Percentiles rank a stretch among this genome's conserved stretches.
phyloP scores from a whole-genome alignment of 2,888 invertebrate species.

The Oscheius sp. region DNA sequence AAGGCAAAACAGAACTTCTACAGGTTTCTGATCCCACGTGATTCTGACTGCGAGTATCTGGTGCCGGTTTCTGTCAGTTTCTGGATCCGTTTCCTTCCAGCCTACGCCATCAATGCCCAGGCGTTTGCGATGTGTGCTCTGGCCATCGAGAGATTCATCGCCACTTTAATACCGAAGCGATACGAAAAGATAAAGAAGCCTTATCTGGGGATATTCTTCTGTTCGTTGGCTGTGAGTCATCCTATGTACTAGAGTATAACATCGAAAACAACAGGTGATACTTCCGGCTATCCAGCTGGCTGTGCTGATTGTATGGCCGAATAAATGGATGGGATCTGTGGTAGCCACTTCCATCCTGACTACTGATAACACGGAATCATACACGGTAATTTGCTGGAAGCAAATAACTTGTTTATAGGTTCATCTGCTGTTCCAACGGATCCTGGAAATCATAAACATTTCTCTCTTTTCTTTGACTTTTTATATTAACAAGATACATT shows the following conservation, averaged over 20 bases:
- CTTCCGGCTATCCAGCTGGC: slow-evolving; percentile 12
- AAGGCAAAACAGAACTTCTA: neutral
- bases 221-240: neutral
- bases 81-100: slow-evolving; percentile 24
- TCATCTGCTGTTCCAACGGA: slow-evolving; percentile 9
- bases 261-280: neutral
- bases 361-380: neutral
- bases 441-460: slow-evolving; percentile 3
- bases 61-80: slow-evolving; percentile 20
- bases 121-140: slow-evolving; percentile 16
- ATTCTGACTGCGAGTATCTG: slow-evolving; percentile 3
- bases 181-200: slow-evolving; percentile 10
- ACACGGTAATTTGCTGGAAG: neutral
- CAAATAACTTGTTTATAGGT: neutral
- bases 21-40: neutral
- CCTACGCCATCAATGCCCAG: slow-evolving; percentile 28
- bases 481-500: neutral
- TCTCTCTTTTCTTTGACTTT: slow-evolving; percentile 13
- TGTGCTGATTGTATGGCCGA: slow-evolving; percentile 5
- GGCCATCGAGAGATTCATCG: slow-evolving; percentile 8
- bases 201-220: slow-evolving; percentile 9
- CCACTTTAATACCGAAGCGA: neutral
- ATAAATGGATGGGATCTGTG: neutral
- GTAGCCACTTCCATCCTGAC: slow-evolving; percentile 22
- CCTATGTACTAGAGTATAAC: neutral